Conservation (phyloP, 2,113 vertebrate species). For the Murina feae region DNA sequence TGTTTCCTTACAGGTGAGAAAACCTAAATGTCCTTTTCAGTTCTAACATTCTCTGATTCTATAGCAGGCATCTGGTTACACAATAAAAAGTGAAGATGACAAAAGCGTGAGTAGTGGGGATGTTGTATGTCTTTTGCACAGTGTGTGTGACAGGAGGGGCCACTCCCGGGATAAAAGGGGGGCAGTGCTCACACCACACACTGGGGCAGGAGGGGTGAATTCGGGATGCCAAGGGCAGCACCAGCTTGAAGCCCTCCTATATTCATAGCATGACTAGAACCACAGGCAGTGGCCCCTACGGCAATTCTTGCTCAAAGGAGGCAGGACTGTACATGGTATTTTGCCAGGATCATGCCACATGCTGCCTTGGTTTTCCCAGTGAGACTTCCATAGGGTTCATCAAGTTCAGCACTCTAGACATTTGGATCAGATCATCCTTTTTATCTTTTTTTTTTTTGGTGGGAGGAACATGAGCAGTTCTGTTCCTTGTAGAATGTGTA, state of each 20-base stretch:
- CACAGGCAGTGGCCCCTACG: neutral
- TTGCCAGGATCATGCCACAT: neutral
- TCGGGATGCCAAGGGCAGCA: neutral
- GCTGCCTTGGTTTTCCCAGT: neutral
- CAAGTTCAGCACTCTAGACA: neutral
- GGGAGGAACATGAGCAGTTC: neutral
- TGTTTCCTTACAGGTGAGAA: neutral
- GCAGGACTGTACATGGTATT: neutral
- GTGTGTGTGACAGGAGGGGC: neutral
- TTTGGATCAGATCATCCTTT: neutral
- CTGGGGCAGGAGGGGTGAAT: neutral
- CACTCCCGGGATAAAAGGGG: rapidly evolving
- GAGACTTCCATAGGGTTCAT: neutral
- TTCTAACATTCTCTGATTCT: neutral
- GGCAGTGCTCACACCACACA: neutral
- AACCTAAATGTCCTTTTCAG: neutral
- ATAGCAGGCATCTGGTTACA: neutral
- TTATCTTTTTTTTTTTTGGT: too few species aligned
- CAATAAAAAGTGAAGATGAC: neutral
- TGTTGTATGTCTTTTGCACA: neutral
- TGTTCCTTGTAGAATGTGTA: neutral
- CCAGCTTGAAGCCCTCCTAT: neutral
- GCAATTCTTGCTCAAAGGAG: neutral
- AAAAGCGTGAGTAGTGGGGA: neutral
- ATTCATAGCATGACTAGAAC: neutral